phyloP scores from a whole-genome alignment of 2,797 vertebrate species.

The Betta splendens region DNA sequence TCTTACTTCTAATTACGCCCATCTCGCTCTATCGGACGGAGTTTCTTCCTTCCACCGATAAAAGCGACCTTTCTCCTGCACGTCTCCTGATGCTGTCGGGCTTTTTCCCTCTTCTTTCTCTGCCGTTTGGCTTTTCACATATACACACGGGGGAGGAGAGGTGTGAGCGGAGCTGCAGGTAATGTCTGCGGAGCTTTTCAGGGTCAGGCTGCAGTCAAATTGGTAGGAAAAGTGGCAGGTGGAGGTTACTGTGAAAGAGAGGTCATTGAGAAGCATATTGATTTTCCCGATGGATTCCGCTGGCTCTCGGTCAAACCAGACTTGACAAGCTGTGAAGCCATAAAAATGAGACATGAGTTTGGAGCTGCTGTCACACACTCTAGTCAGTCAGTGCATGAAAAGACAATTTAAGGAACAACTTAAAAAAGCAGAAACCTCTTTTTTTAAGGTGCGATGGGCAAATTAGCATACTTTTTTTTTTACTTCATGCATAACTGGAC shows the following conservation, averaged over 20 bases:
- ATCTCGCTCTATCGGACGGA: not conserved
- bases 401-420: not conserved
- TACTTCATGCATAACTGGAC: no score
- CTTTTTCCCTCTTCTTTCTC: not conserved
- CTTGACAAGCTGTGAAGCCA: conserved; percentile 56
- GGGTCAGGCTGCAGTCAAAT: conserved; percentile 38
- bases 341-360: conserved; percentile 26
- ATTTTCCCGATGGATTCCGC: conserved; percentile 52
- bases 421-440: not conserved
- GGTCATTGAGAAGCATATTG: conserved; percentile 47
- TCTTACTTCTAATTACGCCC: conserved; percentile 1
- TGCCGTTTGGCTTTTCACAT: conserved; percentile 11
- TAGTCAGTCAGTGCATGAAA: conserved; percentile 9
- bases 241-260: conserved; percentile 30
- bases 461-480: not conserved
- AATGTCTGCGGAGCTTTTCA: conserved; percentile 15
- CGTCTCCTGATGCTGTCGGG: not conserved
- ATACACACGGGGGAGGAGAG: conserved; percentile 7
- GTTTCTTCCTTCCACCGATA: not conserved
- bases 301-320: conserved; percentile 41
- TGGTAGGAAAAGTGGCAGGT: conserved; percentile 27
- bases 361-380: conserved; percentile 18
- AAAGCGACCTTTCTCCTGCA: not conserved
- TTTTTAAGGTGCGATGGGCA: no score
- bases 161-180: conserved; percentile 7